These are phyloP conservation scores for Myathropa florea DNA, from an alignment of 2,888 invertebrate species.

Conservation along the genomic window DNA sequence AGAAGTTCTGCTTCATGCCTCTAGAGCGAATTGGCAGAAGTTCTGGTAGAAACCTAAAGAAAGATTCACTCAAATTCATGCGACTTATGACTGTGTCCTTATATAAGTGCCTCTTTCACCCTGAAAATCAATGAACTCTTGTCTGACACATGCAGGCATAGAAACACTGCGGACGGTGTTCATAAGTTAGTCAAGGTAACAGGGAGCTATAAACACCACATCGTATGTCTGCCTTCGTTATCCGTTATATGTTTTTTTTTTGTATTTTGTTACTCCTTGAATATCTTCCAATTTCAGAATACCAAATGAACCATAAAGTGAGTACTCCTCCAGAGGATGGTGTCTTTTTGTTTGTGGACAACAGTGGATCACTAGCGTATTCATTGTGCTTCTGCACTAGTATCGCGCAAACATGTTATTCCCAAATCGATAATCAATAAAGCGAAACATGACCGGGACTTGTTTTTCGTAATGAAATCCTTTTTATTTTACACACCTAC, in stretches of 20 bases:
- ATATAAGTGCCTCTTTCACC: background rate
- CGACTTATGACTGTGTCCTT: background rate
- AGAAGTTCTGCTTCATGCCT: too few species aligned
- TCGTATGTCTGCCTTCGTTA: conserved; percentile 27
- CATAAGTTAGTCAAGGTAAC: conserved; percentile 63
- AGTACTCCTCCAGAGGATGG: conserved; percentile 17
- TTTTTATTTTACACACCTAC: conserved; percentile 23
- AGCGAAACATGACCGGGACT: conserved; percentile 69
- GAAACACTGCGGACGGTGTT: background rate
- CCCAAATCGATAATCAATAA: conserved; percentile 81
- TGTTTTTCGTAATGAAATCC: conserved; percentile 62
- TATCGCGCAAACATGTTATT: conserved; percentile 73
- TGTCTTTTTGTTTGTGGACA: background rate
- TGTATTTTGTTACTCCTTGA: background rate
- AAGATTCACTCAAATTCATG: background rate
- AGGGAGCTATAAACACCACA: conserved; percentile 64
- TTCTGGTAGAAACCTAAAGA: too few species aligned
- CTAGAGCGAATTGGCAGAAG: too few species aligned
- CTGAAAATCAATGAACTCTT: conserved; percentile 25
- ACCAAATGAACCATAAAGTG: conserved; percentile 66
- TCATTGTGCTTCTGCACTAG: conserved; percentile 57
- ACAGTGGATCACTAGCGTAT: conserved; percentile 54
- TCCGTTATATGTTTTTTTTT: background rate
- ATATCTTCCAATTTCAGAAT: conserved; percentile 57
- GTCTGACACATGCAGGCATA: background rate